phyloP scores from a whole-genome alignment of 2,888 invertebrate genomes.

The Sphaerophoria rueppellii region DNA sequence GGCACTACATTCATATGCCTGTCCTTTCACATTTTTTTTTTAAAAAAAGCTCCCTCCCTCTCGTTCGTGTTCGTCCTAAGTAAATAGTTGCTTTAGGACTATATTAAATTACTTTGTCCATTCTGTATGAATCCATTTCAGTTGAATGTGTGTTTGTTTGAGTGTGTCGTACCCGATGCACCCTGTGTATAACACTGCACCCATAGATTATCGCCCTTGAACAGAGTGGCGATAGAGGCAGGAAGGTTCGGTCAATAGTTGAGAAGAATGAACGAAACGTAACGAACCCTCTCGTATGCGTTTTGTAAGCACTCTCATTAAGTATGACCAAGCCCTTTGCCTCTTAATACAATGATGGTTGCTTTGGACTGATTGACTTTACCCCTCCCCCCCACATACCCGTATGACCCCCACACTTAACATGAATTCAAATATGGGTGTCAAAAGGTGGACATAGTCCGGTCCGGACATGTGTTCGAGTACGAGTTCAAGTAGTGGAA shows the following conservation, averaged over 20 bases:
- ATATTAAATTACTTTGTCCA: constrained; percentile 72
- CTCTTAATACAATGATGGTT: constrained; percentile 20
- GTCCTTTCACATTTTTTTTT: background rate
- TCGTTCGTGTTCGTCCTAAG: constrained; percentile 15
- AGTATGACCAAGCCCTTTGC: constrained; percentile 50
- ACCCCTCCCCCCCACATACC: background rate
- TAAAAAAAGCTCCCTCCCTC: background rate
- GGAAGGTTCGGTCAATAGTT: no score
- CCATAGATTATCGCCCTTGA: constrained; percentile 18
- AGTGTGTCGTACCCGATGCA: constrained; percentile 32
- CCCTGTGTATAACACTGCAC: constrained; percentile 40
- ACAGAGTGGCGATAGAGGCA: background rate
- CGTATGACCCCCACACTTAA: background rate
- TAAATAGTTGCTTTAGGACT: constrained; percentile 69
- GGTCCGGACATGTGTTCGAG: background rate
- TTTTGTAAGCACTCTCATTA: constrained; percentile 70
- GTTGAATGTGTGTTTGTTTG: constrained; percentile 1
- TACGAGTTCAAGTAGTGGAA: background rate
- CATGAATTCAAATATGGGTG: constrained; percentile 37
- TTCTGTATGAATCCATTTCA: constrained; percentile 20
- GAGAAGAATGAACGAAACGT: constrained; percentile 1
- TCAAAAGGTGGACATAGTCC: constrained; percentile 57
- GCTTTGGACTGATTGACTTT: constrained; percentile 25
- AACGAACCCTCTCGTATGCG: constrained; percentile 46
- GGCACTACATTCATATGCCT: constrained; percentile 13